Evolutionary conservation across 2,113 vertebrate species (phyloP).

Genomic region (Etia nguti): DNA sequence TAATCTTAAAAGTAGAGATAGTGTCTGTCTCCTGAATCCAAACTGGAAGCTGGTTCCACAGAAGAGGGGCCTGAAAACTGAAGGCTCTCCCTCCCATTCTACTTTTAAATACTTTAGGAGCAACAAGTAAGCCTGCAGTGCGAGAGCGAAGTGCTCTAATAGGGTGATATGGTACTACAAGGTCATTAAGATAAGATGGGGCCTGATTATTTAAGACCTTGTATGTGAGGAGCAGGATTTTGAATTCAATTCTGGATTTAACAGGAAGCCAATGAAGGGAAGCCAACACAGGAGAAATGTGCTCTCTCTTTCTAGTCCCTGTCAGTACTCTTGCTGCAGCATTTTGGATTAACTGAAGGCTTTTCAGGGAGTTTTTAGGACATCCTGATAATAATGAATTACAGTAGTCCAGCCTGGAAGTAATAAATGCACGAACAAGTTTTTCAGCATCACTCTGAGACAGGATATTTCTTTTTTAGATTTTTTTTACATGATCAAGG

Average conservation of each 20-base stretch:
- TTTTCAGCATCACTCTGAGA: background rate
- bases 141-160: fast-evolving
- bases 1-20: too few species aligned
- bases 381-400: fast-evolving
- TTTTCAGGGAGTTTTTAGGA: background rate
- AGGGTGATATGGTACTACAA: background rate
- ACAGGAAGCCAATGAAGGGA: background rate
- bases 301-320: background rate
- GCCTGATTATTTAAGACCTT: background rate
- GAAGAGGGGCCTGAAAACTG: too few species aligned
- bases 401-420: fast-evolving
- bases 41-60: too few species aligned
- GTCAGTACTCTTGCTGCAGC: background rate
- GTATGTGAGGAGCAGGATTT: background rate
- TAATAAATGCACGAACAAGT: background rate
- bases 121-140: background rate
- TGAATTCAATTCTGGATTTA: background rate
- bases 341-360: fast-evolving
- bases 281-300: fast-evolving
- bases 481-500: background rate
- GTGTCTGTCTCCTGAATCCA: too few species aligned
- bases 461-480: background rate
- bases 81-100: too few species aligned
- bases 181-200: background rate
- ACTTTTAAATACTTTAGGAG: background rate